phyloP scores from a whole-genome alignment of 2,113 vertebrate species.

The Thunnus thynnus region DNA sequence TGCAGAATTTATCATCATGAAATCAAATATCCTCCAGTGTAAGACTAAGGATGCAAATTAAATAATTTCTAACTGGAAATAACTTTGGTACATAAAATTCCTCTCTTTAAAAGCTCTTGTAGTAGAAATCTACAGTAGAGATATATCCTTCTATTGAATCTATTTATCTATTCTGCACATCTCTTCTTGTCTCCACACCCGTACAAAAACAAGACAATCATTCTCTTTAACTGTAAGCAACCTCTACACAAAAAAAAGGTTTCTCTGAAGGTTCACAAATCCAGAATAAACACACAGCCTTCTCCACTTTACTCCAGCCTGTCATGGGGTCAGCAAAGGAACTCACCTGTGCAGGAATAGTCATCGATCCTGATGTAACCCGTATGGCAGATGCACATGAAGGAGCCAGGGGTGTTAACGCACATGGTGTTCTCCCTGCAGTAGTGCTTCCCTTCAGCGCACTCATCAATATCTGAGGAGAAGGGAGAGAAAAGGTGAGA shows the following conservation, averaged over 20 bases:
- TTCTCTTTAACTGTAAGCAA: neutral
- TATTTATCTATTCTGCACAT: neutral
- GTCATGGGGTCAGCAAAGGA: constrained; percentile 47
- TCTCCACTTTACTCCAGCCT: constrained; percentile 21
- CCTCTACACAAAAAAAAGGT: constrained; percentile 22
- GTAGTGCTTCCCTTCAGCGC: constrained; percentile 96
- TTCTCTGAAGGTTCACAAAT: neutral
- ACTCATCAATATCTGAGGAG: constrained; percentile 94
- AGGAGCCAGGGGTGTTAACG: constrained; percentile 95
- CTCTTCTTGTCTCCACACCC: neutral
- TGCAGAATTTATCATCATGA: constrained; percentile 22
- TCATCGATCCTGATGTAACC: constrained; percentile 98
- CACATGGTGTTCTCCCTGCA: constrained; percentile 98
- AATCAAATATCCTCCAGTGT: constrained; percentile 36
- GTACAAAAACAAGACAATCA: neutral
- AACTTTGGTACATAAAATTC: constrained; percentile 6
- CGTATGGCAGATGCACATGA: constrained; percentile 97
- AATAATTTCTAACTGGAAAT: constrained; percentile 24
- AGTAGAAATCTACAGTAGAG: neutral
- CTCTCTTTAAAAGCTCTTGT: neutral
- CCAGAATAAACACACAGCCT: neutral
- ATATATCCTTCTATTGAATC: neutral
- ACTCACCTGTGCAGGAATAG: constrained; percentile 97
- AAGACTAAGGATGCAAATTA: constrained; percentile 39
- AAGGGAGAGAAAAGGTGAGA: constrained; percentile 2